Evolutionary conservation across 1,140 invertebrate species (phyloP), one percentile per base, ranked within the genome.

Genomic region (Eriosoma lanigerum): DNA sequence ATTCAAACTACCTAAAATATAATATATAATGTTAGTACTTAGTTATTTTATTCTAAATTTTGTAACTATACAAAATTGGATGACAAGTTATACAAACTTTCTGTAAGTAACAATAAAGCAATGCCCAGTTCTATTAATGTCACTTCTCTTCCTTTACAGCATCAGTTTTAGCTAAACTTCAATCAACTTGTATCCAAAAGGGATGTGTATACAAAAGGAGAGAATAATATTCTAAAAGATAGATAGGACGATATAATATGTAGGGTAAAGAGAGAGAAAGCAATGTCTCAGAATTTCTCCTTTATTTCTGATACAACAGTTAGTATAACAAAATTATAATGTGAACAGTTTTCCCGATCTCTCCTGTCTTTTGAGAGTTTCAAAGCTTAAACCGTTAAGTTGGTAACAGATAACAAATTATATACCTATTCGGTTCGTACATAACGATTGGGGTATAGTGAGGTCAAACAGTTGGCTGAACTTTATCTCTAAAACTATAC

Each of bases 391-490:
- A 58, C 54, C 32, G 52, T 76, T 44, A 38, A 58, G 52, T 58
- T 56, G 73, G 73, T 44, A 76, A 76, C 54, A 58, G 73, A 76
- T 76, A 76, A 76, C 73, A 76, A 76, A 76, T 76, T 76, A 58
- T 76, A 56, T n/a, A 58, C 66, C 66, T 21, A 48, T 48, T 68
- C 24, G 38, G 66, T 68, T 68, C 21, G 9, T 68, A 68, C 44
- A 26, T 58, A 76, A 26, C 54, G 54, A 32, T n/a, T 4, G 50
- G 73, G 19, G 52, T 32, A 12, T 8, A 56, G 17, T 38, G 46
- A 73, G 50, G 70, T 73, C 48, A 73, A 54, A 73, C 32, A 58
- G 54, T 56, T 38, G 19, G 52, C 17, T 38, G 54, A 58, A 76
- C 52, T 58, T 76, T 58, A 58, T 76, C 52, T 58, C 13, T 52